phyloP scores from a whole-genome alignment of 2,797 vertebrate species.

The Trachops cirrhosus region DNA sequence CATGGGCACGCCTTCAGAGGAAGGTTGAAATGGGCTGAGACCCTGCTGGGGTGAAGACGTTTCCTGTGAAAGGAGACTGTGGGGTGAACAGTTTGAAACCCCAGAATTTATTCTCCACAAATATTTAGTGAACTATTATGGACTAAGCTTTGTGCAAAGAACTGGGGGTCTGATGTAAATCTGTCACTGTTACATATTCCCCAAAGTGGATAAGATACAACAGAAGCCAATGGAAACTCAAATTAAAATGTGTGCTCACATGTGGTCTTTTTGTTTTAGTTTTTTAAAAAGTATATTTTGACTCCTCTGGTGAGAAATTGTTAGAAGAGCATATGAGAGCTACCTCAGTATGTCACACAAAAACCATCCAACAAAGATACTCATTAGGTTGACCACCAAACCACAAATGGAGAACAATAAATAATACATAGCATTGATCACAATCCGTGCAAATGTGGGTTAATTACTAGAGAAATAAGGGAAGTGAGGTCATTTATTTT shows the following conservation, averaged over 20 bases:
- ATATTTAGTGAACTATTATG: background rate
- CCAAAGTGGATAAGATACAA: background rate
- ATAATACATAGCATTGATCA: slow-evolving; percentile 43
- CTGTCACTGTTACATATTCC: background rate
- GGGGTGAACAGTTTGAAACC: background rate
- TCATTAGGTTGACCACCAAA: slow-evolving; percentile 60
- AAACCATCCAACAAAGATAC: background rate
- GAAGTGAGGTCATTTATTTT: slow-evolving; percentile 74
- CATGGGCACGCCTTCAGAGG: background rate
- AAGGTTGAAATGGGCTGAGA: background rate
- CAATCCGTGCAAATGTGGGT: background rate
- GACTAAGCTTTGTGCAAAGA: background rate
- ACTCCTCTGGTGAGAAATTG: background rate
- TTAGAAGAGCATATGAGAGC: background rate
- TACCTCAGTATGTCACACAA: background rate
- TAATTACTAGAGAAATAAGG: slow-evolving; percentile 50
- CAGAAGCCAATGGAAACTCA: background rate
- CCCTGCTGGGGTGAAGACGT: fast-evolving
- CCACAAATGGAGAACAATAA: slow-evolving; percentile 65
- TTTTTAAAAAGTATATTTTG: slow-evolving; percentile 4
- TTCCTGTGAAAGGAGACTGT: background rate
- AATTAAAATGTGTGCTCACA: background rate
- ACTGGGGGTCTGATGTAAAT: background rate
- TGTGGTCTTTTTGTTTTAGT: background rate
- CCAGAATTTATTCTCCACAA: background rate